Conservation (phyloP, 2,888 invertebrate genomes). For the Acronicta alni region DNA sequence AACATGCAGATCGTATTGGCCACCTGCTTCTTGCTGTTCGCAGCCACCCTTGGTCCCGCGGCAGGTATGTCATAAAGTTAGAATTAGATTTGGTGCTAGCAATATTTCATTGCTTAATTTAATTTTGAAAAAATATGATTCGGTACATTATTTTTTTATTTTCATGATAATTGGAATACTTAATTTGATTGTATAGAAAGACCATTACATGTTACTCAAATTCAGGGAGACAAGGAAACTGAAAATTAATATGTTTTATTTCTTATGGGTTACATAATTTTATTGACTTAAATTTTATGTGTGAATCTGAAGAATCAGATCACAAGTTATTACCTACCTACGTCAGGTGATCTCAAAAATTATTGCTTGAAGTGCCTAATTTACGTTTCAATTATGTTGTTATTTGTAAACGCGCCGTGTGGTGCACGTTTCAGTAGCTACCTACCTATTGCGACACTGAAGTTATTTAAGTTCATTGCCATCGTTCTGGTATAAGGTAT, state of each 20-base stretch:
- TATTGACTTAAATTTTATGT: slow-evolving; percentile 1
- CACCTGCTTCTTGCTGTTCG: slow-evolving; percentile 87
- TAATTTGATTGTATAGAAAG: neutral
- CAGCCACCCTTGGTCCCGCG: slow-evolving; percentile 85
- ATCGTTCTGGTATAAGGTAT: neutral
- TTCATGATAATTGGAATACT: slow-evolving; percentile 7
- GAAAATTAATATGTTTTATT: neutral
- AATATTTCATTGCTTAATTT: neutral
- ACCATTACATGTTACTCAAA: neutral
- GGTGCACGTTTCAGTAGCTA: slow-evolving; percentile 18
- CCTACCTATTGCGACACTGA: slow-evolving; percentile 19
- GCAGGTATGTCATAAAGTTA: slow-evolving; percentile 83
- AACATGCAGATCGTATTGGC: slow-evolving; percentile 87
- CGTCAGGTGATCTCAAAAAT: no score
- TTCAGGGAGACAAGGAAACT: neutral
- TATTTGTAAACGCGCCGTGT: slow-evolving; percentile 31
- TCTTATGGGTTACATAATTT: neutral
- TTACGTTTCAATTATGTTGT: slow-evolving; percentile 41
- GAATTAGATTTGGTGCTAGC: slow-evolving; percentile 13
- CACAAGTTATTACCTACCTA: slow-evolving; percentile 23
- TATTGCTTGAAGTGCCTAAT: no score
- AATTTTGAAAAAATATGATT: slow-evolving; percentile 3
- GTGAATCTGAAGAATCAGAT: slow-evolving; percentile 4
- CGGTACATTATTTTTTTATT: neutral
- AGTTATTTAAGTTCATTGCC: slow-evolving; percentile 3